These are phyloP conservation scores for Sturnus vulgaris DNA, from an alignment of 2,113 vertebrate species.

Conservation along the genomic window DNA sequence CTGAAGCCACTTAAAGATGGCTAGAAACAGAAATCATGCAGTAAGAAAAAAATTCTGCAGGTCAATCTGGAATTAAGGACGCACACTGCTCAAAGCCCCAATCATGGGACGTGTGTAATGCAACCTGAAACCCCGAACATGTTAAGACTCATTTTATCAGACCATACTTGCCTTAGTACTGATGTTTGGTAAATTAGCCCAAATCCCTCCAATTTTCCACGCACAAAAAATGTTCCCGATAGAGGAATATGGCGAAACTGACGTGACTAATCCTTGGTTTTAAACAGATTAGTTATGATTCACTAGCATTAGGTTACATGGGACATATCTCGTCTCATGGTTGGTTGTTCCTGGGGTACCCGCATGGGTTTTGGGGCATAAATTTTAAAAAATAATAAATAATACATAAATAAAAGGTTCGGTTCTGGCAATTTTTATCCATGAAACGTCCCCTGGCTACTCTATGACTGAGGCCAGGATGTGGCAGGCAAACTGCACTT, in stretches of 20 bases:
- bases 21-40: not conserved
- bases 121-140: slow-evolving; percentile 16
- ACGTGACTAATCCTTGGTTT: slow-evolving; percentile 57
- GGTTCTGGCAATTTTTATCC: not conserved
- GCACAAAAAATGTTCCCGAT: not conserved
- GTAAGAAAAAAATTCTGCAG: not conserved
- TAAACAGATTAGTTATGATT: slow-evolving; percentile 65
- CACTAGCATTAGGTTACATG: not conserved
- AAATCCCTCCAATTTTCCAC: slow-evolving; percentile 39
- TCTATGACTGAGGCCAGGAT: not conserved
- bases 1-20: not conserved
- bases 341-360: not conserved
- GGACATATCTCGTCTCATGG: not conserved
- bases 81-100: not conserved
- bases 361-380: not conserved
- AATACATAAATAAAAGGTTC: not conserved
- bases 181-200: slow-evolving; percentile 42
- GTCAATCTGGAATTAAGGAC: not conserved
- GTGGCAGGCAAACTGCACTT: accelerated
- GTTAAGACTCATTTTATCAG: slow-evolving; percentile 30
- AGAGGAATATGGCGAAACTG: slow-evolving; percentile 8
- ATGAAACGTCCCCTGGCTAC: not conserved
- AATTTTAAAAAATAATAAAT: not conserved
- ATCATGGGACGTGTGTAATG: not conserved
- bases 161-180: slow-evolving; percentile 12